Percentiles rank a stretch among this genome's conserved stretches.
Conservation (phyloP, 1,140 invertebrate genomes). For the Pomacea maculata region DNA sequence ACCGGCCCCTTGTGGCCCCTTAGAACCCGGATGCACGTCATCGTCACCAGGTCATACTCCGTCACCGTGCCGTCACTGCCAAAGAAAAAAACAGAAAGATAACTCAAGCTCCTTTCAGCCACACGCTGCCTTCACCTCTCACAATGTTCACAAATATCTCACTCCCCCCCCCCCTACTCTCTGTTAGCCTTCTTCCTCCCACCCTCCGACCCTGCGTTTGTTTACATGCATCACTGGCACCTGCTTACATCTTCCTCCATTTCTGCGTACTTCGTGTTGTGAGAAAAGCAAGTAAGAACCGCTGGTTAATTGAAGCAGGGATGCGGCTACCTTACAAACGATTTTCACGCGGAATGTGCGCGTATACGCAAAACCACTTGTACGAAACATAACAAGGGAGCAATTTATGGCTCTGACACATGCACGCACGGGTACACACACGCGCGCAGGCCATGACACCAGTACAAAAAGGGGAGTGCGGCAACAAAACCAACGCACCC, state of each 20-base stretch:
- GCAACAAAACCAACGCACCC: too few species aligned
- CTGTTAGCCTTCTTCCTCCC: neutral
- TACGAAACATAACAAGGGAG: too few species aligned
- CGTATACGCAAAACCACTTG: too few species aligned
- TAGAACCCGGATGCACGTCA: conserved; percentile 58
- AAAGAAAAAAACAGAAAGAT: conserved; percentile 16
- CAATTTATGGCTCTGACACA: neutral
- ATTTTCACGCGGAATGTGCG: too few species aligned
- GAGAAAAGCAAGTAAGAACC: too few species aligned
- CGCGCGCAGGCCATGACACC: neutral
- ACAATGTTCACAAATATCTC: too few species aligned
- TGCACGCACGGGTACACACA: conserved; percentile 2
- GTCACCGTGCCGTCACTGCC: conserved; percentile 52
- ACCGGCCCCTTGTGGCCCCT: conserved; percentile 58
- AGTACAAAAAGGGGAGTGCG: too few species aligned
- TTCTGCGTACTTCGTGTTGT: too few species aligned
- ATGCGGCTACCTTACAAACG: too few species aligned
- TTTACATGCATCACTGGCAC: too few species aligned
- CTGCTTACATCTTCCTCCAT: too few species aligned
- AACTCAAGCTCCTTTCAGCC: neutral
- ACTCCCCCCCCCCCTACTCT: neutral
- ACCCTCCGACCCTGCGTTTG: neutral
- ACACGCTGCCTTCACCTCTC: neutral
- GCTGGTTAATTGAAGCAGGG: too few species aligned
- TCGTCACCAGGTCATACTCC: conserved; percentile 59